Base-by-base conservation (phyloP, 2,888 invertebrate genomes). In the Ametastegia equiseti region DNA sequence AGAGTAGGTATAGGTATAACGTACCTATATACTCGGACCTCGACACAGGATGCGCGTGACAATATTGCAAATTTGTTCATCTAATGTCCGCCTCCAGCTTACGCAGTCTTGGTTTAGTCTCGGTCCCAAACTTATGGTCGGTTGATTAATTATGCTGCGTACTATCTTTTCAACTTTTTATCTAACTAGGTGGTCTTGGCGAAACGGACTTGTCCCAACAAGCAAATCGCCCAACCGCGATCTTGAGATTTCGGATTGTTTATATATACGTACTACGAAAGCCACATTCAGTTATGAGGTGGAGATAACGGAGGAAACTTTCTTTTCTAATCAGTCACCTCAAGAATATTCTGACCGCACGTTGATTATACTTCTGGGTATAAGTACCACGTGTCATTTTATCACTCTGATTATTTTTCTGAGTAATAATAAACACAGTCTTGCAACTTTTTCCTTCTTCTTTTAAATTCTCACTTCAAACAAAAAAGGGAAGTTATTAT, bases 1-100 rank as follows among this genome's bases (percentile, higher is more conserved):
- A 85, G 83, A 85, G 84, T 81, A n/a, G n/a, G n/a, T n/a, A n/a
- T n/a, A n/a, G n/a, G n/a, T n/a, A n/a, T n/a, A n/a, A n/a, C n/a
- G n/a, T n/a, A n/a, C n/a, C n/a, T n/a, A n/a, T n/a, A n/a, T n/a
- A 67, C 63, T 67, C 84, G 84, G 84, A 83, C 81, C 81, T 81
- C 75, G 82, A 83, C 81, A 87, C 89, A 89, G 89, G 88, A 89
- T 89, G 89, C 88, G 84, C 90, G 90, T 90, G 90, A 90, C 89
- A 86, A 86, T 89, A 87, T 88, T 90, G 88, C 87, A 84, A 89
- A 90, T 88, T 86, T 81, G 67, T 81, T 77, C 36, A 81, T 81
- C 81, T 81, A 36, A 77, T 60, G 30, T 39, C 65, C 42, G 15
- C 54, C 33, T 50, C 36, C 54, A 27, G 30, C 47, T 47, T 9